phyloP scores from a whole-genome alignment of 2,888 invertebrate genomes.

The Drosophila ezoana region DNA sequence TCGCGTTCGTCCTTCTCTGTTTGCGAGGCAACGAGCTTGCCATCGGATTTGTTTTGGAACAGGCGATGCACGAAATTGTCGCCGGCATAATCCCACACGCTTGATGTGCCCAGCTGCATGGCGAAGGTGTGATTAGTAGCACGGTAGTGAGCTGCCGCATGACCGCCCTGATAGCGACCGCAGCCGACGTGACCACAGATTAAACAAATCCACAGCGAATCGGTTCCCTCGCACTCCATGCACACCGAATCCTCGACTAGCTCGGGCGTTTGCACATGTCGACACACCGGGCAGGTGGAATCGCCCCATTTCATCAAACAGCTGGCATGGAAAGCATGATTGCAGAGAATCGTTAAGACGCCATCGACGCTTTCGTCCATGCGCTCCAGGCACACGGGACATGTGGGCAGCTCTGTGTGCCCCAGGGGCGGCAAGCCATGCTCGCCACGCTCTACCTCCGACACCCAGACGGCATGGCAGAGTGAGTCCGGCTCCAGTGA shows the following conservation, averaged over 20 bases:
- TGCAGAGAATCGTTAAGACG: slow-evolving; percentile 98
- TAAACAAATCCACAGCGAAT: slow-evolving; percentile 98
- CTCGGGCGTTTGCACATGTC: slow-evolving; percentile 88
- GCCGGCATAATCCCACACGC: slow-evolving; percentile 99
- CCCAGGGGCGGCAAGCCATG: slow-evolving; percentile 90
- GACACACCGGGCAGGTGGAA: slow-evolving; percentile 98
- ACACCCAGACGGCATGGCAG: slow-evolving; percentile 98
- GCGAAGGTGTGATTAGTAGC: slow-evolving; percentile 99
- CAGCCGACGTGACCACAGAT: slow-evolving; percentile 99
- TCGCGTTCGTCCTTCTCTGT: slow-evolving; percentile 88
- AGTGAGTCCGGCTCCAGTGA: slow-evolving; percentile 95
- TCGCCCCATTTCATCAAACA: slow-evolving; percentile 99
- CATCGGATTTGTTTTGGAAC: slow-evolving; percentile 98
- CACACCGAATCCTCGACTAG: slow-evolving; percentile 87
- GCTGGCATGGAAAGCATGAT: slow-evolving; percentile 98
- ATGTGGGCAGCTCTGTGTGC: slow-evolving; percentile 98
- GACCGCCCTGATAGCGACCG: slow-evolving; percentile 95
- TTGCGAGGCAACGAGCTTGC: slow-evolving; percentile 94
- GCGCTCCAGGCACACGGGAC: slow-evolving; percentile 92
- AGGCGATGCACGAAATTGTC: slow-evolving; percentile 95
- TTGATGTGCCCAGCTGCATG: slow-evolving; percentile 96
- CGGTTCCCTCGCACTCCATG: slow-evolving; percentile 88
- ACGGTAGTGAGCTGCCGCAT: slow-evolving; percentile 97
- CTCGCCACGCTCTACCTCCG: slow-evolving; percentile 94
- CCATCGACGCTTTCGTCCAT: slow-evolving; percentile 99